Evolutionary conservation across 1,140 invertebrate genomes (phyloP).

Genomic region (Magallana ariakensis): DNA sequence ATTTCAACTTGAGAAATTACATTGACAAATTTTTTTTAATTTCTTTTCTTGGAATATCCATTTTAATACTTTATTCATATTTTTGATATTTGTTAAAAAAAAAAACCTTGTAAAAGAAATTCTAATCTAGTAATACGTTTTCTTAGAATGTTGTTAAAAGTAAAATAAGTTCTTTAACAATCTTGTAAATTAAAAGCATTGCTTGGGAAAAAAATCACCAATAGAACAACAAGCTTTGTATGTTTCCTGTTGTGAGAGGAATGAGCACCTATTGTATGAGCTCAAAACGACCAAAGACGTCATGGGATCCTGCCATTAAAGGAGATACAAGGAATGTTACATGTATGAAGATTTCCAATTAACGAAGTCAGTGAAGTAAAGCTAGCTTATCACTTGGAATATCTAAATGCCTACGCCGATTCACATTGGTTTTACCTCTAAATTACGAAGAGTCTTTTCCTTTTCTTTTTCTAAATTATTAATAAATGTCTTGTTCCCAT

Average conservation of each 20-base stretch:
- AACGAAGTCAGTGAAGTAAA: constrained; percentile 25
- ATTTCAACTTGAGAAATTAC: too few species aligned
- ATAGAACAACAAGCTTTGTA: background rate
- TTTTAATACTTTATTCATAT: too few species aligned
- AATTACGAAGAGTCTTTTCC: constrained; percentile 28
- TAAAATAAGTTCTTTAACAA: too few species aligned
- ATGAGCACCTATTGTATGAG: background rate
- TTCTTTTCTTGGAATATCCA: too few species aligned
- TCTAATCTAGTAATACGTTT: too few species aligned
- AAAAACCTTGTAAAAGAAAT: too few species aligned
- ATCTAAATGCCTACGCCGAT: constrained; percentile 29
- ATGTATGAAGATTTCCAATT: constrained; percentile 31
- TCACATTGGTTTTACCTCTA: constrained; percentile 31
- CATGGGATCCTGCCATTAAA: constrained; percentile 24
- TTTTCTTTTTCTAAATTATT: constrained; percentile 35
- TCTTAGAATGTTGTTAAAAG: too few species aligned
- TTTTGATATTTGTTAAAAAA: too few species aligned
- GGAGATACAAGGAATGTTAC: constrained; percentile 14
- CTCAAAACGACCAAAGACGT: constrained; percentile 19
- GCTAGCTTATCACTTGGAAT: constrained; percentile 9
- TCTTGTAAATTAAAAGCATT: constrained; percentile 1
- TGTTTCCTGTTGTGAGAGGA: constrained; percentile 16
- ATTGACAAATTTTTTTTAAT: too few species aligned
- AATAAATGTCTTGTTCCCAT: constrained; percentile 39
- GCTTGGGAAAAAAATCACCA: background rate